Conservation (phyloP, 2,888 invertebrate genomes). For the Acleris literana region DNA sequence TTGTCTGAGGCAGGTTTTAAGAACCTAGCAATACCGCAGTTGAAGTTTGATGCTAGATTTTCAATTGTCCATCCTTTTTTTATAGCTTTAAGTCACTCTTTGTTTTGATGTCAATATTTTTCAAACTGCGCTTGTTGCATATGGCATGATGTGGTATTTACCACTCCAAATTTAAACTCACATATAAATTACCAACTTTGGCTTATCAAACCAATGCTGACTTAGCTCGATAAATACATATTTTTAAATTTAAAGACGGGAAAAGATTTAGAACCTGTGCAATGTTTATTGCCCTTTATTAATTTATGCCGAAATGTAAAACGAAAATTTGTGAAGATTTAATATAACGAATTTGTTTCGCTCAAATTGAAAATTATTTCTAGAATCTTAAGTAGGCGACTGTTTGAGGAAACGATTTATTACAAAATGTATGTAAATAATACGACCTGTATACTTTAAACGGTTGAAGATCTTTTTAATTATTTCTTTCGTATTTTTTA, state of each 20-base stretch:
- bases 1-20: too few species aligned
- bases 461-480: not conserved
- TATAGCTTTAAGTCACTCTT: too few species aligned
- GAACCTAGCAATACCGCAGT: too few species aligned
- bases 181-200: too few species aligned
- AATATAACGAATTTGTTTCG: conserved; percentile 26
- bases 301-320: conserved; percentile 24
- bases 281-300: conserved; percentile 5
- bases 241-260: not conserved
- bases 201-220: too few species aligned
- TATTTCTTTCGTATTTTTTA: conserved; percentile 5
- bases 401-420: conserved; percentile 27
- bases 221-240: too few species aligned
- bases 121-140: too few species aligned
- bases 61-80: too few species aligned
- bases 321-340: conserved; percentile 25
- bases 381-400: conserved; percentile 22
- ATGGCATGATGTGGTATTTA: too few species aligned
- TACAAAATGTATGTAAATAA: conserved; percentile 25
- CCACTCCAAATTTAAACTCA: too few species aligned
- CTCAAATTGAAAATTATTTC: conserved; percentile 23
- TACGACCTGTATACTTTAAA: conserved; percentile 11
- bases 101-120: too few species aligned
- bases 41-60: too few species aligned
- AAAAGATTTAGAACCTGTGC: not conserved